Conservation (phyloP, 1,140 invertebrate genomes). For the Aphelenchoides avenae region DNA sequence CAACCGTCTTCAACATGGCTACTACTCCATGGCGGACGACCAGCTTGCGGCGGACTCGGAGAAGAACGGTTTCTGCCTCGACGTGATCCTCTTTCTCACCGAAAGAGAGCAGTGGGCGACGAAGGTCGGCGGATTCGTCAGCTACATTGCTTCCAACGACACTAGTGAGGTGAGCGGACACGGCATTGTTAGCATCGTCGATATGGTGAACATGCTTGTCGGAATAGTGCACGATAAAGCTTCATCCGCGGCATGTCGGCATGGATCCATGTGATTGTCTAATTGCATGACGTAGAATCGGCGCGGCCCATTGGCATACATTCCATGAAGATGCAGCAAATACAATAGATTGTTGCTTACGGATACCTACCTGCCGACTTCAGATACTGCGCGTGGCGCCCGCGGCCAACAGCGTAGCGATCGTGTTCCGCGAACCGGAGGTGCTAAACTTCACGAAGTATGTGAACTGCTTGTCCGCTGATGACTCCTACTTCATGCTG, state of each 20-base stretch:
- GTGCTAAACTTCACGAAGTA: slow-evolving; percentile 47
- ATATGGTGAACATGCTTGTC: background rate
- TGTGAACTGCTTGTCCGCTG: slow-evolving; percentile 28
- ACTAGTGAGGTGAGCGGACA: slow-evolving; percentile 23
- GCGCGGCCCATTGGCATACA: background rate
- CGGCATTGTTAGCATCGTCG: background rate
- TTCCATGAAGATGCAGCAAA: background rate
- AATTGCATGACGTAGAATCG: too few species aligned
- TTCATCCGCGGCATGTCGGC: background rate
- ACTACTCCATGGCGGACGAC: slow-evolving; percentile 30
- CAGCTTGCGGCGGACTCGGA: slow-evolving; percentile 37
- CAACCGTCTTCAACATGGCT: slow-evolving; percentile 34
- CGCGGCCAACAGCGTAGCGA: slow-evolving; percentile 17
- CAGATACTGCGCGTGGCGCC: slow-evolving; percentile 40
- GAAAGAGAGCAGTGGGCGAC: slow-evolving; percentile 18
- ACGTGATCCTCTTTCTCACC: slow-evolving; percentile 41
- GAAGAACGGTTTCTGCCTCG: slow-evolving; percentile 40
- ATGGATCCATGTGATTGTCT: too few species aligned
- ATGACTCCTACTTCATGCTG: slow-evolving; percentile 31
- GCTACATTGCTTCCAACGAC: slow-evolving; percentile 35
- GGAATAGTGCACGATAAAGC: background rate
- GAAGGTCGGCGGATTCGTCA: slow-evolving; percentile 35
- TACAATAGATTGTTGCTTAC: slow-evolving; percentile 1
- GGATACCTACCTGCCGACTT: too few species aligned
- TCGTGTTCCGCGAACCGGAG: slow-evolving; percentile 47